phyloP scores from a whole-genome alignment of 2,888 invertebrate genomes.

The Notodonta ziczac region DNA sequence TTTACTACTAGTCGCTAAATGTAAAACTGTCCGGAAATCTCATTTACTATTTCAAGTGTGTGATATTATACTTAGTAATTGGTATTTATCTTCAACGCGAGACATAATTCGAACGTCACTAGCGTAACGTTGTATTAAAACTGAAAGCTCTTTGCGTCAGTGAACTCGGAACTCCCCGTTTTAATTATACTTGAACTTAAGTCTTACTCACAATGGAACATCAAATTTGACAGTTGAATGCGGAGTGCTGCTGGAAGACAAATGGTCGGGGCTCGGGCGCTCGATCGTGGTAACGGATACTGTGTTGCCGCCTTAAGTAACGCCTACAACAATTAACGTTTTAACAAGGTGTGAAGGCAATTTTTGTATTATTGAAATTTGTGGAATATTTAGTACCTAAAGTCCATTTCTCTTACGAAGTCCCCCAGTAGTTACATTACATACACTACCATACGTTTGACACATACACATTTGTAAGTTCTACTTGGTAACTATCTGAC shows the following conservation, averaged over 20 bases:
- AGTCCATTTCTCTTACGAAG: too few species aligned
- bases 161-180: slow-evolving; percentile 32
- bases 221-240: slow-evolving; percentile 63
- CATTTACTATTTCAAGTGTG: neutral
- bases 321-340: neutral
- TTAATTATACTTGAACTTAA: slow-evolving; percentile 49
- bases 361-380: too few species aligned
- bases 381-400: too few species aligned
- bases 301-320: neutral
- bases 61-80: slow-evolving; percentile 3
- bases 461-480: too few species aligned
- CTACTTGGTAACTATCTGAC: too few species aligned
- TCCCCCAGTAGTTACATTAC: too few species aligned
- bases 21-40: neutral
- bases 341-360: neutral
- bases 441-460: too few species aligned
- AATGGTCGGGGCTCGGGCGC: slow-evolving; percentile 39
- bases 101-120: slow-evolving; percentile 4
- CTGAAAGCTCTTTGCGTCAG: slow-evolving; percentile 26
- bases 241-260: slow-evolving; percentile 51
- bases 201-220: slow-evolving; percentile 54
- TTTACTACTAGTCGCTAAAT: neutral
- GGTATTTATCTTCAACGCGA: slow-evolving; percentile 1
- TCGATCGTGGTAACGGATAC: slow-evolving; percentile 20
- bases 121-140: slow-evolving; percentile 23